Evolutionary conservation across 2,797 vertebrate genomes (phyloP).

Genomic region (Eospalax fontanierii): DNA sequence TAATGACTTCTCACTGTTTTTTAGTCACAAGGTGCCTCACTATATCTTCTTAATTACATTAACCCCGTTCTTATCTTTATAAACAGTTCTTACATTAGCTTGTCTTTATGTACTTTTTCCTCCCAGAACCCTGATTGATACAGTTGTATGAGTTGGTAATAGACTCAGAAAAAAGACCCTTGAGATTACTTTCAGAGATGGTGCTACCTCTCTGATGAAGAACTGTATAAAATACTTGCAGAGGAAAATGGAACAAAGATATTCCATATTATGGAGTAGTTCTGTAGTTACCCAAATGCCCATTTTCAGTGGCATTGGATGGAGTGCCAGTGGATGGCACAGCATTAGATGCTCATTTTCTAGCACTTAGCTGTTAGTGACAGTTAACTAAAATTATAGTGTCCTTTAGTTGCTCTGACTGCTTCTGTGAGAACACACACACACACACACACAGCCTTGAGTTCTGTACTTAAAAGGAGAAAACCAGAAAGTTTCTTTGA

Average conservation of each 20-base stretch:
- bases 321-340: neutral
- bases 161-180: conserved; percentile 41
- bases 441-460: neutral
- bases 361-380: conserved; percentile 2
- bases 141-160: conserved; percentile 40
- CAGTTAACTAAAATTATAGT: conserved; percentile 33
- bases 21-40: neutral
- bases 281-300: neutral
- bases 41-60: conserved; percentile 15
- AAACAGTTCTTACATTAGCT: conserved; percentile 33
- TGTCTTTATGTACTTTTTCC: conserved; percentile 28
- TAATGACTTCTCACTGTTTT: conserved; percentile 20
- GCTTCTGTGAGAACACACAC: too few species aligned
- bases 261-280: neutral
- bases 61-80: conserved; percentile 47
- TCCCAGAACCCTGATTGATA: conserved; percentile 37
- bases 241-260: neutral
- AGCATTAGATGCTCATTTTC: neutral
- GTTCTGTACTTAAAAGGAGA: conserved; percentile 40
- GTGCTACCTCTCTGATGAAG: conserved; percentile 27
- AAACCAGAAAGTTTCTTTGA: conserved; percentile 44
- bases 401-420: conserved; percentile 32
- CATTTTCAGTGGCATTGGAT: neutral
- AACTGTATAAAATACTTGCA: conserved; percentile 25
- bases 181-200: conserved; percentile 10